Evolutionary conservation across 2,888 invertebrate genomes (phyloP), one percentile per base, ranked within the genome.

Genomic region (Bimastos eiseni): DNA sequence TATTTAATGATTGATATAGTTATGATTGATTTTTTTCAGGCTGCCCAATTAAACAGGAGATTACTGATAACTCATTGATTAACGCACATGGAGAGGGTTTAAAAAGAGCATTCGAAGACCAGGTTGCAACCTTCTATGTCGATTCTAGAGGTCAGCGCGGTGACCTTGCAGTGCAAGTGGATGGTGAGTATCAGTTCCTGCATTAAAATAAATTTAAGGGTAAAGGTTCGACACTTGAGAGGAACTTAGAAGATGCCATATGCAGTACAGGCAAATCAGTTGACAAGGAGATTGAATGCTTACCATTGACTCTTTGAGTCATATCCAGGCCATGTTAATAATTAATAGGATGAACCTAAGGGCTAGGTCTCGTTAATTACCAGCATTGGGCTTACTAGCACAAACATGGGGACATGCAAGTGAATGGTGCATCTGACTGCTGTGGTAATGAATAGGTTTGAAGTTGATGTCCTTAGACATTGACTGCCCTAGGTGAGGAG

Each of bases 81-180:
- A 95, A 96, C 90, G 96, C 96, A 5, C 96, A 96, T 93, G 97
- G 97, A 4, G 96, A 96, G 92, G 96, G 97, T 0, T 95, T 96
- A 90, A 93, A 94, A 92, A 93, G 93, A 89, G 95, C 94, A 6
- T 94, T 94, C 91, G 94, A 95, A 91, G 95, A 95, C 92, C 94
- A 96, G 92, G 95, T 96, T n/a, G 96, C 96, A 0, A 95, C 95
- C 91, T 97, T 97, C 93, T 95, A 94, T 92, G 95, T 96, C 34
- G 95, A 96, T 92, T 95, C 95, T 15, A 95, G 95, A 55, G 96
- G 95, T n/a, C 93, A 95, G 88, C 94, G 94, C 84, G 96, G 96
- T 33, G 95, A 95, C 91, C 96, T 96, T 2, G 94, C 95, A 89
- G 96, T 96, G 0, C 94, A 96, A 93, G 95, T 96, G 70, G 95